phyloP scores from a whole-genome alignment of 92 coral and sea anemone species.

The Epizoanthus fatuus region DNA sequence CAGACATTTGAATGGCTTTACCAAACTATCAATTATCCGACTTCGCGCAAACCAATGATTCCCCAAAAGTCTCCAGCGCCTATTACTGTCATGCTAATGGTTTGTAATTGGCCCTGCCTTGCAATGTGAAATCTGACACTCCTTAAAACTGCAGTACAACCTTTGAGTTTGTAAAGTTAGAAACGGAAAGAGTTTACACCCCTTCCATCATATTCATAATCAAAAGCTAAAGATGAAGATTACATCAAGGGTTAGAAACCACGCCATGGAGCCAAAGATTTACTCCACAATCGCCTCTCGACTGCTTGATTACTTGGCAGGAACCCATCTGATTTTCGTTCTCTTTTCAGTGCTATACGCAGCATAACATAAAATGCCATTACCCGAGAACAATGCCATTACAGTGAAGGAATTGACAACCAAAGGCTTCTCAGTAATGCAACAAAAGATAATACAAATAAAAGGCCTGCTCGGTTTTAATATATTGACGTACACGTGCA shows the following conservation, averaged over 20 bases:
- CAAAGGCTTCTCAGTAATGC: not conserved
- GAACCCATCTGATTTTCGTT: not conserved
- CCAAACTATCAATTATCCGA: conserved; percentile 27
- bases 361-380: not conserved
- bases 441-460: conserved; percentile 12
- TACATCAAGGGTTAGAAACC: conserved; percentile 79
- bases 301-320: conserved; percentile 9
- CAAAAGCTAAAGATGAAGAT: conserved; percentile 52
- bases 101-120: not conserved
- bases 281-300: conserved; percentile 22
- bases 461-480: not conserved
- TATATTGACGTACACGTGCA: conserved; percentile 15
- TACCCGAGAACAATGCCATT: conserved; percentile 17
- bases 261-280: conserved; percentile 69
- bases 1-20: conserved; percentile 30
- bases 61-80: not conserved
- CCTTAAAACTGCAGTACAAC: not conserved
- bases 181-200: not conserved
- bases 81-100: conserved; percentile 24
- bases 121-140: not conserved
- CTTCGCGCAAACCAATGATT: conserved; percentile 19
- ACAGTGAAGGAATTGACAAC: conserved; percentile 29
- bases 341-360: not conserved
- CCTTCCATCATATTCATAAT: conserved; percentile 1
- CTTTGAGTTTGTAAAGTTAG: not conserved